Evolutionary conservation across 2,888 invertebrate genomes (phyloP).

Genomic region (Limnephilus lunatus): DNA sequence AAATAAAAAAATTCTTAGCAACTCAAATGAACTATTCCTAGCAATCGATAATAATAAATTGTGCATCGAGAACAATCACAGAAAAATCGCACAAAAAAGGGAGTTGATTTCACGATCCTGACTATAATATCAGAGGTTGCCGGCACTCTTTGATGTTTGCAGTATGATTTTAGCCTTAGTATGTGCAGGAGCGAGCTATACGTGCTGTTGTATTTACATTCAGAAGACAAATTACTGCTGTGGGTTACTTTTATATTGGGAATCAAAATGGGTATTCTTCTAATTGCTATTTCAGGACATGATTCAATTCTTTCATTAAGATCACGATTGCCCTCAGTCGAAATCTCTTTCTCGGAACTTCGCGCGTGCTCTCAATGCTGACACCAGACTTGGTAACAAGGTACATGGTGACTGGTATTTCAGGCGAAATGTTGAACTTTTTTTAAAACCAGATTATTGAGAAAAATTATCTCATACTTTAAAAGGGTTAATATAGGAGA

Average conservation of each 20-base stretch:
- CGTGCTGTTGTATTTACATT: not conserved
- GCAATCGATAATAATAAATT: not conserved
- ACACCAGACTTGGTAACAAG: not conserved
- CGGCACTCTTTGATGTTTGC: not conserved
- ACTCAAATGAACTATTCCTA: not conserved
- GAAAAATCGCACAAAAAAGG: not conserved
- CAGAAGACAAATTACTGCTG: not conserved
- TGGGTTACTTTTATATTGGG: not conserved
- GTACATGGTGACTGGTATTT: not conserved
- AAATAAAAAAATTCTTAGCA: not conserved
- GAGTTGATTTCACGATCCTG: not conserved
- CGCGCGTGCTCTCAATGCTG: not conserved
- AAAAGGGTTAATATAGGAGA: no score
- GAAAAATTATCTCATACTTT: no score
- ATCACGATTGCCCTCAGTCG: not conserved
- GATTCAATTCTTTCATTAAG: not conserved
- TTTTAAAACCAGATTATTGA: no score
- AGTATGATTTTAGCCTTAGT: not conserved
- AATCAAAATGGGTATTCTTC: not conserved
- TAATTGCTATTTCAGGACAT: not conserved
- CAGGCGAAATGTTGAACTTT: not conserved
- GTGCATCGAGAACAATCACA: not conserved
- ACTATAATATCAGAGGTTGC: not conserved
- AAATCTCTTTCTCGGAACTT: not conserved
- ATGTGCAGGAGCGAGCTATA: not conserved